Percentiles rank a stretch among this genome's conserved stretches.
These are phyloP conservation scores for Aphelenchoides bicaudatus DNA, from an alignment of 2,888 invertebrate genomes.

Conservation along the genomic window DNA sequence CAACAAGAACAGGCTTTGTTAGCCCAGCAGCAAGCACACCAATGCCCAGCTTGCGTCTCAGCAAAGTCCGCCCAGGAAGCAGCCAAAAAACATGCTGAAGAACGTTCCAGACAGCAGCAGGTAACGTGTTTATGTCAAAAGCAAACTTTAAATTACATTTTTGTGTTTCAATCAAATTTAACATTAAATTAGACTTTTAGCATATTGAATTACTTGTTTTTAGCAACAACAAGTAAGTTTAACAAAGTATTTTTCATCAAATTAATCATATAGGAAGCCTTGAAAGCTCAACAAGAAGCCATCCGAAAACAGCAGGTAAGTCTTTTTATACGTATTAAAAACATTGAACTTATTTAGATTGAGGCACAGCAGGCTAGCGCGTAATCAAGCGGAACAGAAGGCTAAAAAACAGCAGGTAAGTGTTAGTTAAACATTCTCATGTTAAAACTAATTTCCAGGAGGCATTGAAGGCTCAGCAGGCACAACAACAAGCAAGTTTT, in stretches of 20 bases:
- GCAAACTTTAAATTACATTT: not conserved
- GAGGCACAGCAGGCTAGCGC: no score
- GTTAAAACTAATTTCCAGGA: constrained; percentile 2
- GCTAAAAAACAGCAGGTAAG: constrained; percentile 23
- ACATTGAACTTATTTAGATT: no score
- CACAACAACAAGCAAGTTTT: constrained; percentile 19
- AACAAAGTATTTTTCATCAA: not conserved
- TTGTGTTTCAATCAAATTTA: not conserved
- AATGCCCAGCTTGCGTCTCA: no score
- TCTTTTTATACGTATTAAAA: no score
- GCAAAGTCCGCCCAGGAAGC: no score
- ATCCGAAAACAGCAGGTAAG: no score
- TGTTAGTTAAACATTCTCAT: not conserved
- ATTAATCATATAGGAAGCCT: not conserved
- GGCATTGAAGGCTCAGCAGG: constrained; percentile 25
- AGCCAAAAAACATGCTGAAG: constrained; percentile 26
- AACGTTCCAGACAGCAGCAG: constrained; percentile 28
- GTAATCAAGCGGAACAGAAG: constrained; percentile 26
- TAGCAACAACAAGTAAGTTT: not conserved
- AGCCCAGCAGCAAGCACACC: constrained; percentile 17
- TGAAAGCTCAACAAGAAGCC: constrained; percentile 28
- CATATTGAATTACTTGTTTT: not conserved
- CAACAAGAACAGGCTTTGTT: constrained; percentile 23
- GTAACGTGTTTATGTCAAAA: no score
- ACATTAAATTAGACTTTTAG: no score